Conservation (phyloP, 2,888 invertebrate genomes). For the Megastigmus dorsalis region DNA sequence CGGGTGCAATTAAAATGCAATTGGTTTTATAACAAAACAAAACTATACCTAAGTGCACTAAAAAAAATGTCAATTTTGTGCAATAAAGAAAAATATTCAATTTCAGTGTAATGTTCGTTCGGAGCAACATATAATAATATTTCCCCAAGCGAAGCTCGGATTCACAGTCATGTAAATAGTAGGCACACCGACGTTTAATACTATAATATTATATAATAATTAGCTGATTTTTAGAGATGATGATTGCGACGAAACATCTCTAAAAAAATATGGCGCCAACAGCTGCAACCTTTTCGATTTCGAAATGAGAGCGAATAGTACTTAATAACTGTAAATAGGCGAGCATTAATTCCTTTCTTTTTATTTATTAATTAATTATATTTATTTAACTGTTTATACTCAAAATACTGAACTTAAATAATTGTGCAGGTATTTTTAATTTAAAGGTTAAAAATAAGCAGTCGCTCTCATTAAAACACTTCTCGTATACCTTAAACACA, state of each 20-base stretch:
- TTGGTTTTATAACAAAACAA: no score
- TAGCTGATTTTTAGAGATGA: constrained; percentile 17
- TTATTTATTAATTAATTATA: no score
- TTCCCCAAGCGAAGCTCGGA: constrained; percentile 28
- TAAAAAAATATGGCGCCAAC: background rate
- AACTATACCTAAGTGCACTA: no score
- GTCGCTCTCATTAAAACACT: no score
- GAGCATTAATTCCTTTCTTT: background rate
- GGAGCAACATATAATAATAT: constrained; percentile 8
- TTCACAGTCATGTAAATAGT: constrained; percentile 62
- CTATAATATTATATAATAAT: constrained; percentile 16
- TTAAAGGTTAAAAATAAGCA: no score
- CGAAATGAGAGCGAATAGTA: constrained; percentile 13
- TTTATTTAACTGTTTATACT: no score
- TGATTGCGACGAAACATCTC: background rate
- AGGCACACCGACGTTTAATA: constrained; percentile 36
- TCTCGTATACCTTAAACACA: no score
- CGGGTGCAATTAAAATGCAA: no score
- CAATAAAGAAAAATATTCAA: no score
- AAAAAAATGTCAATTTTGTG: no score
- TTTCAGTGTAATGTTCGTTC: constrained; percentile 1
- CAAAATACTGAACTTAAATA: no score
- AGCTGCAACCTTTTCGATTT: constrained; percentile 22
- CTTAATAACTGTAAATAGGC: constrained; percentile 8
- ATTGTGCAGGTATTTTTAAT: no score